phyloP scores from a whole-genome alignment of 2,888 invertebrate genomes.

The Cephus pulcher region DNA sequence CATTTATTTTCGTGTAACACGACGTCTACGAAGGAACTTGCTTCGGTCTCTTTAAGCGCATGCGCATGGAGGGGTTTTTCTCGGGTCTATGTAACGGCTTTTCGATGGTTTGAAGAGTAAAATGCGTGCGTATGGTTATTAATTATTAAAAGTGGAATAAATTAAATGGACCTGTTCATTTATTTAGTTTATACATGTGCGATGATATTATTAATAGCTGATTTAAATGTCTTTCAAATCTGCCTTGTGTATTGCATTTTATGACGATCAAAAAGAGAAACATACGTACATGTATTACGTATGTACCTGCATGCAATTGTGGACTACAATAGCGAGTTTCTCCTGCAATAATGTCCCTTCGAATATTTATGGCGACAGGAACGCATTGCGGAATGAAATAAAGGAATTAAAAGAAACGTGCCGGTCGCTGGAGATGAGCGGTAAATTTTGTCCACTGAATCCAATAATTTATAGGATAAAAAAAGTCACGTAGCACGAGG shows the following conservation, averaged over 20 bases:
- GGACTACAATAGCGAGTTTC: slow-evolving; percentile 1
- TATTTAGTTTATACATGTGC: neutral
- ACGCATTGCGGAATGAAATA: neutral
- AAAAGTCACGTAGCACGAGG: neutral
- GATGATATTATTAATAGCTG: slow-evolving; percentile 13
- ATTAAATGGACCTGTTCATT: neutral
- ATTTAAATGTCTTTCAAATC: slow-evolving; percentile 21
- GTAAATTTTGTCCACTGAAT: neutral
- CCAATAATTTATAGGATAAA: neutral
- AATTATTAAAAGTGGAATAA: neutral
- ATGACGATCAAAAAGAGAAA: slow-evolving; percentile 12
- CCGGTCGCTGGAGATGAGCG: neutral
- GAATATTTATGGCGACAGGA: neutral
- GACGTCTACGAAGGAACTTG: neutral
- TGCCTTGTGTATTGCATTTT: neutral
- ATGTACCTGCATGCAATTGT: neutral
- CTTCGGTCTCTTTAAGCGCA: neutral
- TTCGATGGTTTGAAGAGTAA: neutral
- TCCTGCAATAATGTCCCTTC: neutral
- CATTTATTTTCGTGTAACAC: neutral
- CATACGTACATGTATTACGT: neutral
- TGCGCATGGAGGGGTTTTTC: neutral
- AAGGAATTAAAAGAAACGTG: neutral
- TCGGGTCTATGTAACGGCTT: neutral
- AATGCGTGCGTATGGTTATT: neutral